Base-by-base conservation (phyloP, 2,888 invertebrate species). In the Graphium colonna region DNA sequence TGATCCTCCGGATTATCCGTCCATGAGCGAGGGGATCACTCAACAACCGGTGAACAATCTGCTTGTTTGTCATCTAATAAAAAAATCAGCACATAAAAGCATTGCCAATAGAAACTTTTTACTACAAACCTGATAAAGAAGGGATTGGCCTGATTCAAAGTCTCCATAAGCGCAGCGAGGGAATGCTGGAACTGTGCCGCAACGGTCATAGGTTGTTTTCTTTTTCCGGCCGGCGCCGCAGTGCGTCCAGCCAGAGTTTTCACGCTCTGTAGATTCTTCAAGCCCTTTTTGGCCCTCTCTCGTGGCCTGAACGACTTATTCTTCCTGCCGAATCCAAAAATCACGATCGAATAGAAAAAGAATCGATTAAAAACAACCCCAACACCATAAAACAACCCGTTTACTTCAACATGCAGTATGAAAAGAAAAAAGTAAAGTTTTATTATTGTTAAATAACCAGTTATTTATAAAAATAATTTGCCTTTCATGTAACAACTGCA, bases 151-250 rank as follows among this genome's bases (percentile, higher is more conserved):
- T 97, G 96, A 78, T 97, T 97, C 45, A 98, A 85, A 0, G 98
- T 97, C 68, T 96, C 96, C 97, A 98, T 98, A 40, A 98, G 90
- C 28, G 96, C 94, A 59, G 96, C 95, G 50, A 98, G 89, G 44
- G 97, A 97, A 81, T 96, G 96, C 81, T 97, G 96, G 82, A 98
- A 98, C 87, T 98, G 98, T 10, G 97, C 97, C 1, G 97, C 96
- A 1, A 98, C 98, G 0, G 98, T 98, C 72, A 97, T 93, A 9
- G 97, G 96, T 71, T 97, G 96, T 79, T 96, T 96, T 55, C 96
- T 89, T 33, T 95, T 94, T 44, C 91, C 91, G 9, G 91, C 90
- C 1, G 91, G 88, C 58, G 92, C 91, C 53, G 92, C 91, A 42
- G 92, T 95, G 61, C 94, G 90, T 1, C 95, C 96, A 1, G 97